Evolutionary conservation across 2,888 invertebrate species (phyloP).

Genomic region (Pammene fasciana): DNA sequence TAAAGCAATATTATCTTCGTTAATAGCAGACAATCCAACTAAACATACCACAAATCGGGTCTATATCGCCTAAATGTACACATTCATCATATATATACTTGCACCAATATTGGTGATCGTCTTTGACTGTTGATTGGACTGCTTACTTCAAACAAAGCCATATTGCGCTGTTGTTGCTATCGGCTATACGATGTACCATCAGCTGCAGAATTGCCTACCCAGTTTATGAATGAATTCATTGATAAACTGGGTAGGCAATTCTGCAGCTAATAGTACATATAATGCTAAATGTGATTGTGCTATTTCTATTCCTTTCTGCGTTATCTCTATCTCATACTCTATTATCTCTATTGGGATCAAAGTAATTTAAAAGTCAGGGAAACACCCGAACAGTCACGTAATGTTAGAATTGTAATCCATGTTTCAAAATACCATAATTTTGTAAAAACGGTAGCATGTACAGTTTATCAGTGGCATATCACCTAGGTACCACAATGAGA

Average conservation of each 20-base stretch:
- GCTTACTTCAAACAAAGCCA: constrained; percentile 55
- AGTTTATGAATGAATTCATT: too few species aligned
- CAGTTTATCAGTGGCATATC: constrained; percentile 76
- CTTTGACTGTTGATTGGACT: constrained; percentile 40
- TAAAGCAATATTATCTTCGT: too few species aligned
- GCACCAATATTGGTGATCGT: not conserved
- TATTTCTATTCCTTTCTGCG: constrained; percentile 43
- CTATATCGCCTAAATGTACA: not conserved
- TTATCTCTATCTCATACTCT: constrained; percentile 44
- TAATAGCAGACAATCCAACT: too few species aligned
- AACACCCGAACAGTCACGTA: constrained; percentile 36
- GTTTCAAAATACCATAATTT: constrained; percentile 54
- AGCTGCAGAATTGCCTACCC: too few species aligned
- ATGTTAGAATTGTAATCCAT: constrained; percentile 47
- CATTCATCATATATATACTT: not conserved
- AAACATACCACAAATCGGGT: too few species aligned
- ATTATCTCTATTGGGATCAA: constrained; percentile 76
- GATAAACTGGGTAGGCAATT: too few species aligned
- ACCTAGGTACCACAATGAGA: constrained; percentile 65
- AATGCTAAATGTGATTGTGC: constrained; percentile 50
- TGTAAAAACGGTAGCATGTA: constrained; percentile 61
- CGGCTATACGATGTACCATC: constrained; percentile 53
- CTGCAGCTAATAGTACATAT: too few species aligned
- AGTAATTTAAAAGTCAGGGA: constrained; percentile 47
- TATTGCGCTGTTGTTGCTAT: constrained; percentile 54